A percentile compares a stretch with the other conserved stretches of the same genome.
Evolutionary conservation across 2,888 invertebrate species (phyloP).

Genomic region (Azorinus chamasolen): DNA sequence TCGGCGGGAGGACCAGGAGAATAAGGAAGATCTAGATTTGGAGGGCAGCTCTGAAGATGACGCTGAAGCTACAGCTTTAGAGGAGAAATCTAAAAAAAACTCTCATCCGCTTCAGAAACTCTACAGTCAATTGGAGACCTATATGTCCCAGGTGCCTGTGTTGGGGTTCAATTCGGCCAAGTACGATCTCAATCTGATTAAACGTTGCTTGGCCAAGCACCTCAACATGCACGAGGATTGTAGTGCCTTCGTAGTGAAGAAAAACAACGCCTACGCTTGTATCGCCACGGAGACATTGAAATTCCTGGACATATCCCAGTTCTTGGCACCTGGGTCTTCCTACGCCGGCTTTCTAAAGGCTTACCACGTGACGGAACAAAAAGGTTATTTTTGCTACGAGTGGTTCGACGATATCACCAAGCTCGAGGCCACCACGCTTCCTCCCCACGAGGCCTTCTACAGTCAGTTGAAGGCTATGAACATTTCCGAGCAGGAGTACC

Average conservation of each 20-base stretch:
- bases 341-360: conserved; percentile 50
- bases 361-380: conserved; percentile 33
- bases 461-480: conserved; percentile 3
- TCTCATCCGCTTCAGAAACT: no score
- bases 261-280: conserved; percentile 37
- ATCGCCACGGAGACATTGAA: conserved; percentile 27
- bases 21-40: neutral
- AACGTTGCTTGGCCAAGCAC: conserved; percentile 11
- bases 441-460: conserved; percentile 19
- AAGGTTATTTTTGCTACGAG: conserved; percentile 22
- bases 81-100: neutral
- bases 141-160: no score
- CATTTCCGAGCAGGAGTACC: conserved; percentile 20
- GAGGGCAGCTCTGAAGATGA: neutral
- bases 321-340: conserved; percentile 41
- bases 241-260: conserved; percentile 31
- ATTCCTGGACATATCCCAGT: conserved; percentile 45
- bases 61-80: neutral
- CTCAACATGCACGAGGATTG: conserved; percentile 16
- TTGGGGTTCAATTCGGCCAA: conserved; percentile 37
- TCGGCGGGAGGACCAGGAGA: neutral
- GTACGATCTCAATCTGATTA: conserved; percentile 11
- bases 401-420: conserved; percentile 9
- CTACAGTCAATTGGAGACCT: no score
- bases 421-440: neutral